Base-by-base conservation (phyloP, 2,888 invertebrate genomes). In the Carcina quercana region DNA sequence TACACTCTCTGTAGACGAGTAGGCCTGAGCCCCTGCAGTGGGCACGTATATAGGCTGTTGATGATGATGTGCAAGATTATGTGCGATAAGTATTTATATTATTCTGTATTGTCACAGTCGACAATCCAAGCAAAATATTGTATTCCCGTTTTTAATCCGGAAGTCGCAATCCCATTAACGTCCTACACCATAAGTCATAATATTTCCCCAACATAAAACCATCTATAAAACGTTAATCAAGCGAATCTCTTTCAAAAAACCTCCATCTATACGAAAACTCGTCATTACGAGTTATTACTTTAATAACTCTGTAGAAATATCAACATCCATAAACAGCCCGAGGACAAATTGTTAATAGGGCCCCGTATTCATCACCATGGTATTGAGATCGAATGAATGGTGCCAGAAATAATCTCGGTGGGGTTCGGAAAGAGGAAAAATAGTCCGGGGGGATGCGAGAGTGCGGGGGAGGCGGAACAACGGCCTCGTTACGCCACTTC, bases 401-500 rank as follows among this genome's bases (percentile, higher is more conserved):
- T 61, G 61, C 62, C 65, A 59, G 62, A 60, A 68, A 69, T 72
- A 75, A 73, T 75, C 66, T 70, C 61, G 47, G 48, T 53, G 55
- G 70, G 67, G 70, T 53, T 51, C 50, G 31, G 32, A 25, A 25
- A 35, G 20, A 40, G 37, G 40, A 28, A 15, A 13, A 14, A 24
- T 32, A 43, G 34, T 36, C 38, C 26, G 37, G 35, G 38, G 35
- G 37, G 10, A 14, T 37, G 40, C 35, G 37, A 27, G 26, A 38
- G 47, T 35, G 44, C 35, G 47, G 43, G 45, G 54, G 58, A 58
- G 57, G 60, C 59, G 67, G 69, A 69, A 78, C 76, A 78, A 78
- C 80, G 67, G 73, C 51, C 80, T 82, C 82, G 82, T 82, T 82
- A 82, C 68, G 70, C 64, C 55, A 69, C 71, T 66, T 83, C 82